A percentile compares a stretch with the other conserved stretches of the same genome.
phyloP scores from a whole-genome alignment of 2,113 vertebrate genomes.

The Kryptolebias marmoratus region DNA sequence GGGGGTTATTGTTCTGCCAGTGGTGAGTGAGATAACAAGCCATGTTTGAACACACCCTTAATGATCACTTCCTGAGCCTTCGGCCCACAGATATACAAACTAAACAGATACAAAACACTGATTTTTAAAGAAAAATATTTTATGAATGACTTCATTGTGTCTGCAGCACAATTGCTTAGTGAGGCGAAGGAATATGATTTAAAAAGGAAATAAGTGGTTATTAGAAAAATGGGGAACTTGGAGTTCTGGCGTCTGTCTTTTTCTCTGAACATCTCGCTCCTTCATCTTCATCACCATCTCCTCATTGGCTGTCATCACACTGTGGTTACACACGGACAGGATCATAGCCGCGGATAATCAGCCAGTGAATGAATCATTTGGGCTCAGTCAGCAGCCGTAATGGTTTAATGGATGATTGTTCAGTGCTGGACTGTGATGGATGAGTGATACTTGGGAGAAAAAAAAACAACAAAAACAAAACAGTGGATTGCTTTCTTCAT shows the following conservation, averaged over 20 bases:
- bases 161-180: not conserved
- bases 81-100: slow-evolving; percentile 34
- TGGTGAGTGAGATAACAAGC: slow-evolving; percentile 37
- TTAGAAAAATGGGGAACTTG: not conserved
- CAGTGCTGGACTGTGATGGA: slow-evolving; percentile 38
- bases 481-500: slow-evolving; percentile 15
- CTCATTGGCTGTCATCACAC: slow-evolving; percentile 12
- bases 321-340: slow-evolving; percentile 27
- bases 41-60: slow-evolving; percentile 61
- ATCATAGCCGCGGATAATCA: slow-evolving; percentile 50
- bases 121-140: slow-evolving; percentile 4
- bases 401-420: slow-evolving; percentile 25
- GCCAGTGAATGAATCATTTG: slow-evolving; percentile 50
- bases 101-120: slow-evolving; percentile 39
- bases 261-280: slow-evolving; percentile 3
- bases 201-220: not conserved
- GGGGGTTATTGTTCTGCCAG: slow-evolving; percentile 68
- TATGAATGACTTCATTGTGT: not conserved
- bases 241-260: not conserved
- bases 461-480: not conserved
- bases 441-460: slow-evolving; percentile 17
- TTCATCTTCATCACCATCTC: slow-evolving; percentile 23
- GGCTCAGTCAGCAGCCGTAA: slow-evolving; percentile 20
- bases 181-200: not conserved
- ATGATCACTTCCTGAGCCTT: slow-evolving; percentile 57